Base-by-base conservation (phyloP, 2,113 vertebrate species). In the Labrus mixtus region DNA sequence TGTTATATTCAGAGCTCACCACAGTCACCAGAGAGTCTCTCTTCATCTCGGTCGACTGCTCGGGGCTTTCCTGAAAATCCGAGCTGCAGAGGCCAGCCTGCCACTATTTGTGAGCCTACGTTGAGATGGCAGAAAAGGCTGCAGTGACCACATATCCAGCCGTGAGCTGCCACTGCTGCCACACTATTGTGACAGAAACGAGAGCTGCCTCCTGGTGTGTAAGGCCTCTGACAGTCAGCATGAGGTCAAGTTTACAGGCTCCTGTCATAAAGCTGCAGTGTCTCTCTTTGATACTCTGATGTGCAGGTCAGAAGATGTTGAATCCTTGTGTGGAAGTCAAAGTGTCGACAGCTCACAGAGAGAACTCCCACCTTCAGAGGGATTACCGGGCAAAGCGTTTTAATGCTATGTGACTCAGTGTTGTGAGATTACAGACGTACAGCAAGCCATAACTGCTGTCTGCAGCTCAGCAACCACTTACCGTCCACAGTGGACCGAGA, bases 381-480 rank as follows among this genome's bases (percentile, higher is more conserved):
- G 37, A 54, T 54, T 25, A 63, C 23, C 29, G 33, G 19, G 36
- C 51, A 73, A 37, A 56, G 74, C 50, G 16, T 66, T 56, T 61
- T 25, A 57, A 20, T 84, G 67, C 67, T 20, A 17, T 36, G 41
- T 64, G 68, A 77, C 43, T 68, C 73, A 62, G 22, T 48, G 65
- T 54, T 75, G 72, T 45, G 59, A 65, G 50, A 79, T 60, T 54
- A 22, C 66, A 41, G 56, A 41, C 39, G 53, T 19, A 54, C 50
- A 37, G 25, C 54, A 13, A 65, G 43, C 15, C 59, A 29, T 37
- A 29, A 66, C 64, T 65, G 54, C 19, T 61, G 60, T 22, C 54
- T 51, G 33, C 10, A 20, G 64, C 36, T 36, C 10, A 45, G 46
- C 41, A 48, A 43, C 29, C 19, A 15, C 23, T 29, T 51, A n/a